Evolutionary conservation across 1,140 invertebrate genomes (phyloP), one percentile per base, ranked within the genome.

Genomic region (Phymastichus coffea): DNA sequence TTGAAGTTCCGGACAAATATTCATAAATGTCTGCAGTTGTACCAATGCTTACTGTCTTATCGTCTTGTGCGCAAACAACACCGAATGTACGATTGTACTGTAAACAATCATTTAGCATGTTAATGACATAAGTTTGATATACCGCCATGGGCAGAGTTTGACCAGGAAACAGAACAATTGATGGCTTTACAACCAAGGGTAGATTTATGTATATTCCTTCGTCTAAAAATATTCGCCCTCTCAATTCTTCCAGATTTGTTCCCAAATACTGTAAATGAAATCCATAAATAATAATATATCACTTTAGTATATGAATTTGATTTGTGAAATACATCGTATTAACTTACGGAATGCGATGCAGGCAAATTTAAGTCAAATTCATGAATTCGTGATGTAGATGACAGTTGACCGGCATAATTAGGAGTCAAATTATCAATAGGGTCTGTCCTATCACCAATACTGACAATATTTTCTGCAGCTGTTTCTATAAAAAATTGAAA

Each of bases 1-100:
- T 33, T 47, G 41, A 57, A 48, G 28, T 51, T 47, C 82, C 82
- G 60, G 84, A 79, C 58, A 79, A 80, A 63, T 84, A 87, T 54
- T 86, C 86, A 63, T 85, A 86, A 25, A 89, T 86, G 74, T 89
- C 87, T n/a, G 86, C 87, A n/a, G 87, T 88, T 22, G 86, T 88
- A 17, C 87, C 87, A 56, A 88, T 74, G 28, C 58, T 35, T 25
- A 65, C 61, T 35, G 64, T 47, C 23, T 70, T 66, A 19, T 67
- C 57, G 58, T 63, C 23, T 48, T 64, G 71, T 7, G 61, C 41
- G 61, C 81, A 81, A 14, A 86, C 78, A 35, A 87, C 77, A 12
- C 87, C 87, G 72, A 89, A 86, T 17, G 85, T 86, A 28, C 81
- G 76, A 66, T 88, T 81, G 22, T 78, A 79, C 19, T 80, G 71